Evolutionary conservation across 2,888 invertebrate genomes (phyloP), one percentile per base, ranked within the genome.

Genomic region (Dasypogon diadema): DNA sequence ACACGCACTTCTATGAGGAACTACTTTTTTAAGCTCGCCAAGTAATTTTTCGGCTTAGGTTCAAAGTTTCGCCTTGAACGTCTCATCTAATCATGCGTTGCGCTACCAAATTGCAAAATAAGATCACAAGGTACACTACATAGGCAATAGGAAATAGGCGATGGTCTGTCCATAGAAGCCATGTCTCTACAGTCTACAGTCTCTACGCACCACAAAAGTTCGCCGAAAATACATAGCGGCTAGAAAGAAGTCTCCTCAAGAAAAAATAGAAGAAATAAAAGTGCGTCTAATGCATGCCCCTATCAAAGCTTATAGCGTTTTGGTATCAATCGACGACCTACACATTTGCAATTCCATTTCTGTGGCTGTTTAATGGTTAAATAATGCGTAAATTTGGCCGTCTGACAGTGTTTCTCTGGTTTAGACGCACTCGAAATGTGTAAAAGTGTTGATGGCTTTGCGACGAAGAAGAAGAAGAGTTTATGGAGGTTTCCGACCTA

Each of bases 41-140:
- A 46, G 24, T 37, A 65, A 42, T 46, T 22, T 65, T 26, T 26
- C 30, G 18, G 48, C 65, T 65, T 56, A 73, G 77, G 77, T 77
- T 77, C 73, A 75, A 77, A 73, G 74, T 75, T 77, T 77, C 77
- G 75, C 77, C 77, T 77, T 77, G 77, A 77, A 77, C 75, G 77
- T 75, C 68, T 73, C 75, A 70, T 48, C 73, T 77, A 77, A 77
- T 75, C 63, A 63, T 75, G 76, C 37, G 55, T 74, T 77, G 75
- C 73, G 72, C 54, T 70, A 34, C 51, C 30, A 42, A 56, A 56
- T 73, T 73, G 73, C 70, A 70, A 70, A 56, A 56, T 30, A 63
- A 63, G 42, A 63, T 63, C 37, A 37, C 3, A 56, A 56, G 26
- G 26, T 14, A 26, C n/a, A 30, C 30, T 30, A n/a, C n/a, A n/a